Percentiles rank a stretch among this genome's conserved stretches.
These are phyloP conservation scores for Pollenia amentaria DNA, from an alignment of 2,888 invertebrate species.

Conservation along the genomic window DNA sequence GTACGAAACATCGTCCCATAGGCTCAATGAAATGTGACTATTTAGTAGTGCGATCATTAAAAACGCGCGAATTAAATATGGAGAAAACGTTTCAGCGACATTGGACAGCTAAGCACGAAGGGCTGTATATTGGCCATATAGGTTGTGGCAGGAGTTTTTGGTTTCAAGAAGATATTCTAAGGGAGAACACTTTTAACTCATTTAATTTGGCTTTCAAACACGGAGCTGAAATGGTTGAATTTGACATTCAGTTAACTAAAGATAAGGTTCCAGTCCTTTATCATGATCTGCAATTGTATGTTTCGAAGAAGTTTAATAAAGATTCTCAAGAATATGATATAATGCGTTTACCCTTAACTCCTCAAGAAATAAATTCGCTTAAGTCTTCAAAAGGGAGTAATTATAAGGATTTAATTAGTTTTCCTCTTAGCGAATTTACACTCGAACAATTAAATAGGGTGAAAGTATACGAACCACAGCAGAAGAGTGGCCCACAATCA, in stretches of 20 bases:
- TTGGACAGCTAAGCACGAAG: constrained; percentile 92
- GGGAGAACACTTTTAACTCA: constrained; percentile 96
- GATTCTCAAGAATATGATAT: constrained; percentile 90
- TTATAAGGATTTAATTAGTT: neutral
- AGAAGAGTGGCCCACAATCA: neutral
- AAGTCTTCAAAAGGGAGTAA: neutral
- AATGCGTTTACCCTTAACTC: constrained; percentile 94
- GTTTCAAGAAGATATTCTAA: constrained; percentile 85
- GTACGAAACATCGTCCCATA: constrained; percentile 90
- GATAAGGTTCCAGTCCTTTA: constrained; percentile 96
- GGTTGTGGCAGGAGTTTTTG: constrained; percentile 96
- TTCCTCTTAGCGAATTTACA: constrained; percentile 40
- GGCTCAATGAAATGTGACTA: constrained; percentile 89
- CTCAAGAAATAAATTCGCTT: constrained; percentile 95
- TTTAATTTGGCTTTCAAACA: constrained; percentile 94
- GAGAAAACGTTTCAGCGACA: constrained; percentile 90
- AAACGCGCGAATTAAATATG: constrained; percentile 87
- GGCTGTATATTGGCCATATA: constrained; percentile 95
- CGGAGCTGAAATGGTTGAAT: constrained; percentile 98
- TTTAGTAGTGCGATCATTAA: constrained; percentile 81
- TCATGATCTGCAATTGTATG: constrained; percentile 91
- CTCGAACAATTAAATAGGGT: constrained; percentile 38
- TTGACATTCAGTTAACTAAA: constrained; percentile 98
- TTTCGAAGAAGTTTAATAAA: constrained; percentile 83
- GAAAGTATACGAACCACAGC: constrained; percentile 18